A percentile compares a stretch with the other conserved stretches of the same genome.
Conservation (phyloP, 2,888 invertebrate genomes). For the Phragmatobia fuliginosa region DNA sequence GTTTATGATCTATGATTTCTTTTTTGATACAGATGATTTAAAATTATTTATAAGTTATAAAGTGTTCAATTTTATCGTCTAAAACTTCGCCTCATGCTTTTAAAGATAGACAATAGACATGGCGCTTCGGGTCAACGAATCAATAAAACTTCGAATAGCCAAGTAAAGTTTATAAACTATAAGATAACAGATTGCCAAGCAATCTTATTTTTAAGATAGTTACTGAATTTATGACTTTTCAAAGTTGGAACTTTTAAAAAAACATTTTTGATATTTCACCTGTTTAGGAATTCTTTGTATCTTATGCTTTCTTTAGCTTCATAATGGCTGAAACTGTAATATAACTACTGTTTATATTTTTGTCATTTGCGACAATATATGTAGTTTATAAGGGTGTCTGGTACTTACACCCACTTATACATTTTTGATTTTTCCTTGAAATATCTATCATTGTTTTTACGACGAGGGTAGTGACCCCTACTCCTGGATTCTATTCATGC, state of each 20-base stretch:
- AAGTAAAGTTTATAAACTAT: not conserved
- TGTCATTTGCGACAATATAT: too few relatives aligned
- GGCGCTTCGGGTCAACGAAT: not conserved
- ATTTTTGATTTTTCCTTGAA: too few relatives aligned
- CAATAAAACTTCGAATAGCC: not conserved
- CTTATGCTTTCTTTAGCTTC: not conserved
- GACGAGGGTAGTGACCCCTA: too few relatives aligned
- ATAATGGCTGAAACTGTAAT: not conserved
- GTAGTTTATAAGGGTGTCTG: too few relatives aligned
- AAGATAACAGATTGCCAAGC: not conserved
- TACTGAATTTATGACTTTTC: not conserved
- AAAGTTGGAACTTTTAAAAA: not conserved
- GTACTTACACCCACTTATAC: too few relatives aligned
- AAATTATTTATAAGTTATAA: not conserved
- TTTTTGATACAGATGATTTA: not conserved
- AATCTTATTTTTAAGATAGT: not conserved
- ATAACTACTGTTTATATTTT: too few relatives aligned
- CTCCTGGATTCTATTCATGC: too few relatives aligned
- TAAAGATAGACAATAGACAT: not conserved
- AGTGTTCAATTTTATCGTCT: not conserved
- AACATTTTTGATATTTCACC: not conserved
- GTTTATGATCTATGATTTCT: too few relatives aligned
- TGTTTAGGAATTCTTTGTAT: not conserved
- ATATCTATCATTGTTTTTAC: too few relatives aligned
- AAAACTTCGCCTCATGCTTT: not conserved